Evolutionary conservation across 2,797 vertebrate genomes (phyloP).

Genomic region (Cynopterus sphinx): DNA sequence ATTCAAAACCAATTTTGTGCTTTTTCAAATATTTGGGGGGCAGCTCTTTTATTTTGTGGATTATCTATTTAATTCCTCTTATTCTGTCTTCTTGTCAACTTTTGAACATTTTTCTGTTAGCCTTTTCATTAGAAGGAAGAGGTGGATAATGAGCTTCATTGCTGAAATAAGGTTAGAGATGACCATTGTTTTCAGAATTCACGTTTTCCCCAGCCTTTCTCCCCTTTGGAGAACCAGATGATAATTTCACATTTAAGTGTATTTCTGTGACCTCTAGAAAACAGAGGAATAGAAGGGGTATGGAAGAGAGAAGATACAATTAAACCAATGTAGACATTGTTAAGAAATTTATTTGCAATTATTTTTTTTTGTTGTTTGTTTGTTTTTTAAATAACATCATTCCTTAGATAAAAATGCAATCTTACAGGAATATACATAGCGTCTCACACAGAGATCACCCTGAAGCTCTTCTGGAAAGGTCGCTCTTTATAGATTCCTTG

Average conservation of each 20-base stretch:
- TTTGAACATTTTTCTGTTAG: neutral
- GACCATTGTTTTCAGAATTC: neutral
- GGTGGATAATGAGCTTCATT: neutral
- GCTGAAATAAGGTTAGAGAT: neutral
- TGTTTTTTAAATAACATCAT: slow-evolving; percentile 99
- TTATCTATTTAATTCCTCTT: neutral
- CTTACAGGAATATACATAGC: slow-evolving; percentile 99
- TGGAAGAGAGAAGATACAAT: slow-evolving; percentile 67
- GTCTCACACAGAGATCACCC: slow-evolving; percentile 95
- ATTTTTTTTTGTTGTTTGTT: slow-evolving; percentile 74
- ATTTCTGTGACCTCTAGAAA: slow-evolving; percentile 33
- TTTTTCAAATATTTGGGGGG: neutral
- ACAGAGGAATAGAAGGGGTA: neutral
- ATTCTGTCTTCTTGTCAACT: neutral
- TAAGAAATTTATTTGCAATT: slow-evolving; percentile 99
- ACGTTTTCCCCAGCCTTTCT: neutral
- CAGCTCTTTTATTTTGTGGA: neutral
- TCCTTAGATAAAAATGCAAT: slow-evolving; percentile 99
- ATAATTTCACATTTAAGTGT: neutral
- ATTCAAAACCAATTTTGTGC: neutral
- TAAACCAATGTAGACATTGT: slow-evolving; percentile 82
- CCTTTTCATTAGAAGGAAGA: neutral
- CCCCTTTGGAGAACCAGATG: neutral
- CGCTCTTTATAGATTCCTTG: slow-evolving; percentile 93
- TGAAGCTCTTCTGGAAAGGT: slow-evolving; percentile 89